These are phyloP conservation scores for Rhyacophila evoluta DNA, from an alignment of 2,888 invertebrate species.

Conservation along the genomic window DNA sequence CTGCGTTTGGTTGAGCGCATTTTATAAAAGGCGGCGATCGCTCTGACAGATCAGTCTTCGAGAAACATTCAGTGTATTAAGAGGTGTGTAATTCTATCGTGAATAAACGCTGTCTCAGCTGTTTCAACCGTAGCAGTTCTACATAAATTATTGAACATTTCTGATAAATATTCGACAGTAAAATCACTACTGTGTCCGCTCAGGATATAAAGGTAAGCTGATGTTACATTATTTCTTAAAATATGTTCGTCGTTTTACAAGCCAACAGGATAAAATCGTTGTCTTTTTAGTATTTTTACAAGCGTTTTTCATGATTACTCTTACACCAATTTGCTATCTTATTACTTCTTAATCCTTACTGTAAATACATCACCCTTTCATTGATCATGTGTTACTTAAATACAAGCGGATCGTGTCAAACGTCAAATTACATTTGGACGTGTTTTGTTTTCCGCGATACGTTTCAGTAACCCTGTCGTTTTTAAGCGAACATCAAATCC, in stretches of 20 bases:
- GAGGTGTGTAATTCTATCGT: neutral
- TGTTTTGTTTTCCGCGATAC: neutral
- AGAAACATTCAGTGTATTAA: constrained; percentile 4
- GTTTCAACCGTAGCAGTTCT: neutral
- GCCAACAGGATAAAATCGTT: too few species aligned
- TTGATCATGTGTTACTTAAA: neutral
- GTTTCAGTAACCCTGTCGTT: too few species aligned
- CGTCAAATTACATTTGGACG: neutral
- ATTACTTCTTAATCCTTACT: neutral
- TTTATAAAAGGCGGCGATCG: constrained; percentile 9
- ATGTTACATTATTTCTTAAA: too few species aligned
- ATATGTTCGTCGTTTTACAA: too few species aligned
- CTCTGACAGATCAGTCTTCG: constrained; percentile 21
- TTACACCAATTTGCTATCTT: neutral
- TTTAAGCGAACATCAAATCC: too few species aligned
- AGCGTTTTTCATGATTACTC: neutral
- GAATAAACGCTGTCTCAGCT: constrained; percentile 3
- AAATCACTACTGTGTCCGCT: neutral
- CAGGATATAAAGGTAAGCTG: neutral
- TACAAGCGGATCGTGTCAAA: neutral
- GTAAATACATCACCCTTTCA: neutral
- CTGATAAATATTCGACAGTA: neutral
- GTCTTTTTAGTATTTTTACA: neutral
- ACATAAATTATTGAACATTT: neutral
- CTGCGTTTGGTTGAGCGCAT: neutral